phyloP scores from a whole-genome alignment of 53 echinoderm and acorn worm genomes.

The Holothuria scabra region DNA sequence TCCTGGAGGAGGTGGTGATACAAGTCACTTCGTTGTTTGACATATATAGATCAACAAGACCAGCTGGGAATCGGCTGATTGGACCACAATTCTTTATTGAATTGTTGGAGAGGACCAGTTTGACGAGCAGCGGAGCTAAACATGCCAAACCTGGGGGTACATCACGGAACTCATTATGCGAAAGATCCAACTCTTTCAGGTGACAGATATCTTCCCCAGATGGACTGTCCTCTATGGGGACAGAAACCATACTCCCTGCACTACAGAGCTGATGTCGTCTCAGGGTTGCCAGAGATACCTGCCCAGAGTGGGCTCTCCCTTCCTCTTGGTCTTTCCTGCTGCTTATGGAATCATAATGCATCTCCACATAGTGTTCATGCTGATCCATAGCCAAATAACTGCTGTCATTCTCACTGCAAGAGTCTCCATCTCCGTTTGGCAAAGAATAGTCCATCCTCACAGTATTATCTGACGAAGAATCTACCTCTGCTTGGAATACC shows the following conservation, averaged over 20 bases:
- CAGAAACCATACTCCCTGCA: conserved; percentile 66
- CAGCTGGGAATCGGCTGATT: conserved; percentile 86
- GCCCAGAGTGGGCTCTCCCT: conserved; percentile 44
- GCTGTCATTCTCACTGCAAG: neutral
- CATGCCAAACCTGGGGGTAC: conserved; percentile 85
- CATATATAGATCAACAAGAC: conserved; percentile 81
- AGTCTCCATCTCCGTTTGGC: neutral
- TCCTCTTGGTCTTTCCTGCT: conserved; percentile 17
- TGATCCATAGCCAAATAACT: neutral
- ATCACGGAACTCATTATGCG: conserved; percentile 72
- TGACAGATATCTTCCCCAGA: conserved; percentile 73
- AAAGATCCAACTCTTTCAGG: conserved; percentile 80
- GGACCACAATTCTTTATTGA: conserved; percentile 80
- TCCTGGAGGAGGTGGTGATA: conserved; percentile 57
- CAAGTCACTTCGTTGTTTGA: conserved; percentile 71
- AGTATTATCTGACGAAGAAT: conserved; percentile 1
- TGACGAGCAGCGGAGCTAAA: conserved; percentile 84
- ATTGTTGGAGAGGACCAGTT: conserved; percentile 84
- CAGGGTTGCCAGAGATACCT: conserved; percentile 64
- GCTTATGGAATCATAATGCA: neutral
- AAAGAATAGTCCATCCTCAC: conserved; percentile 25
- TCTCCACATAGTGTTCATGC: conserved; percentile 32
- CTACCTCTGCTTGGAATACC: neutral
- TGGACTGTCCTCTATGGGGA: conserved; percentile 64
- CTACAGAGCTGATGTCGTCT: conserved; percentile 84